Evolutionary conservation across 2,113 vertebrate genomes (phyloP).

Genomic region (Pao palembangensis): DNA sequence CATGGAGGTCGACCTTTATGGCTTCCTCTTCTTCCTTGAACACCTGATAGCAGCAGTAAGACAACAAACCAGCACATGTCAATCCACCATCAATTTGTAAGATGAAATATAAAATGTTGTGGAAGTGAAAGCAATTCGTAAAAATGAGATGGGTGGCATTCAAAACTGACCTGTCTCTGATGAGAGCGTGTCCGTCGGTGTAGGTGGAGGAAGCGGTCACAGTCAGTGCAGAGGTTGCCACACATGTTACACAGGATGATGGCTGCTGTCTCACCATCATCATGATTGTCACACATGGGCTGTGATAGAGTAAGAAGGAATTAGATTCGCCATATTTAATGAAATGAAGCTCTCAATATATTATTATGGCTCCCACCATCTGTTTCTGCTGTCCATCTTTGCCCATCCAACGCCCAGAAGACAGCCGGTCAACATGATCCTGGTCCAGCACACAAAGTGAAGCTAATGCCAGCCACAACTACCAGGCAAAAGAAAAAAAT

Average conservation of each 20-base stretch:
- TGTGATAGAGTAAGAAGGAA: constrained; percentile 41
- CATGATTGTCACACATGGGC: constrained; percentile 99
- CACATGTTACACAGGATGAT: constrained; percentile 96
- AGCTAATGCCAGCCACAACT: constrained; percentile 96
- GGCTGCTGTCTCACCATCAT: constrained; percentile 95
- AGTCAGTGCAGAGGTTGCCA: constrained; percentile 97
- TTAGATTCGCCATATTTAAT: not conserved
- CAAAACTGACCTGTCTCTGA: constrained; percentile 87
- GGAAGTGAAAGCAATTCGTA: not conserved
- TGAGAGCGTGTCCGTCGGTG: constrained; percentile 97
- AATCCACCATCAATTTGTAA: not conserved
- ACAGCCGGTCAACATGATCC: constrained; percentile 95
- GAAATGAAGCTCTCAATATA: not conserved
- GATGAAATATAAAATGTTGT: not conserved
- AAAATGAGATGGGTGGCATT: no score
- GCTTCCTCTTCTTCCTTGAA: constrained; percentile 99
- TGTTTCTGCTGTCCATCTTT: constrained; percentile 98
- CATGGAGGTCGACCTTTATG: constrained; percentile 98
- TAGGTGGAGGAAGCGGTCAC: constrained; percentile 96
- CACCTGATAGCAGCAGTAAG: constrained; percentile 75
- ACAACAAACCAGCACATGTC: not conserved
- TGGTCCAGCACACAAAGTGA: constrained; percentile 97
- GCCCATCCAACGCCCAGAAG: constrained; percentile 98
- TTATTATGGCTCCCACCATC: constrained; percentile 79
- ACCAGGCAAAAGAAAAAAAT: constrained; percentile 16